Evolutionary conservation across 2,113 vertebrate species (phyloP), one percentile per base, ranked within the genome.

Genomic region (Mesoclemmys tuberculata): DNA sequence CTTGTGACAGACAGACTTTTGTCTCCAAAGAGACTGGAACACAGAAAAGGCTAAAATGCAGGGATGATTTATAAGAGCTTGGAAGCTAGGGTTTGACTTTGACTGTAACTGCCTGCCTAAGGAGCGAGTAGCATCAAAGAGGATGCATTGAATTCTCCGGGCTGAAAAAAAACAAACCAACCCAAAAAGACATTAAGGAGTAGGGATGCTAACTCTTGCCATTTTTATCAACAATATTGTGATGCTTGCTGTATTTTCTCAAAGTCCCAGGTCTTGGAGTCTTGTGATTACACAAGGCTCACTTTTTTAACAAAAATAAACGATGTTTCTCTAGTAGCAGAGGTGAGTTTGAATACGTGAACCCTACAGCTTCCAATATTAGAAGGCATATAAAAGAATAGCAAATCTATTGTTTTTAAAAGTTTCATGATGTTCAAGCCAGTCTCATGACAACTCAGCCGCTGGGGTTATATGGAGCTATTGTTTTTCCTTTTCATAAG

Each of bases 141-240:
- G 52, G 46, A 51, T 21, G 35, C n/a, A 1, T 3, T 19, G 0
- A 1, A 0, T 3, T 68, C 26, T 78, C 51, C 1, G 1, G 35
- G 26, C 16, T 19, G 56, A 61, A 83, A 86, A 48, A 68, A 16
- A 54, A 4, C 16, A 22, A 31, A 64, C 29, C 35, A 51, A 35
- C 29, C 61, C 31, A 7, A 68, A n/a, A 86, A 88, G 51, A 19
- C 16, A 6, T 35, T 77, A 2, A 85, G 46, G 21, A n/a, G 29
- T 31, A 19, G 8, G 6, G 4, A 41, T 92, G 58, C 48, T 21
- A 5, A 0, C 2, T 35, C 82, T 80, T 80, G 35, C 29, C 31
- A 14, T 52, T 89, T 89, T 94, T 78, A 29, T 86, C 80, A 13
- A 27, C 82, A 84, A 35, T n/a, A 54, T 84, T 88, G 22, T 48